phyloP scores from a whole-genome alignment of 2,797 vertebrate species.

The Emydoidea blandingii region DNA sequence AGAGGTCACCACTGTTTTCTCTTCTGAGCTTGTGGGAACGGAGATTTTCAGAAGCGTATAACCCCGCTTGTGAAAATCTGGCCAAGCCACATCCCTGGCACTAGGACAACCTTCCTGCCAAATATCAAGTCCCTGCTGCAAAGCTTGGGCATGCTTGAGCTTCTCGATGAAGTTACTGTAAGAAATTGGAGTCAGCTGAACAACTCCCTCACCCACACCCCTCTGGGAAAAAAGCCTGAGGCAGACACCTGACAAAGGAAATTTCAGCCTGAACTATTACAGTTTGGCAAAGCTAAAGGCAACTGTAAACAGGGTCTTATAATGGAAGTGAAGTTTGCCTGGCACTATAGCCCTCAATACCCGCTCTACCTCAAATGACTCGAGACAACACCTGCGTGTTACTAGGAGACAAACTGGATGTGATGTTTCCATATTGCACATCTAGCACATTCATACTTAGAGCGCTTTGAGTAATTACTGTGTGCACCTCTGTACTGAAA shows the following conservation, averaged over 20 bases:
- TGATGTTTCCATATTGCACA: not conserved
- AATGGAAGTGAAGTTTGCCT: not conserved
- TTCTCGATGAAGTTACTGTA: too few species aligned
- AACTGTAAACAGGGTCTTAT: not conserved
- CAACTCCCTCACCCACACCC: not conserved
- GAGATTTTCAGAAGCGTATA: not conserved
- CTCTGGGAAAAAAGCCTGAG: not conserved
- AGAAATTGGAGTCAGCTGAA: not conserved
- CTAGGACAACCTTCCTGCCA: not conserved
- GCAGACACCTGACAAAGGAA: not conserved
- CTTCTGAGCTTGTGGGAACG: not conserved
- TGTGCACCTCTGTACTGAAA: not conserved
- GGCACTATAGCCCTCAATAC: not conserved
- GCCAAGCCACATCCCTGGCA: too few species aligned
- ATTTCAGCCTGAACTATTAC: not conserved
- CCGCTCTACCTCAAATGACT: not conserved
- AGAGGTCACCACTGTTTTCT: not conserved
- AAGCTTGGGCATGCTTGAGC: too few species aligned
- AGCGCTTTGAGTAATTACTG: not conserved
- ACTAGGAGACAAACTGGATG: not conserved
- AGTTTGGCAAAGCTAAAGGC: not conserved
- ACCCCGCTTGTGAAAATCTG: too few species aligned
- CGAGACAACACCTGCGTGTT: not conserved
- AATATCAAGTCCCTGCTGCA: not conserved
- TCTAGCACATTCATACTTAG: not conserved